These are phyloP conservation scores for Hipposideros larvatus DNA, from an alignment of 2,797 vertebrate species.

Conservation along the genomic window DNA sequence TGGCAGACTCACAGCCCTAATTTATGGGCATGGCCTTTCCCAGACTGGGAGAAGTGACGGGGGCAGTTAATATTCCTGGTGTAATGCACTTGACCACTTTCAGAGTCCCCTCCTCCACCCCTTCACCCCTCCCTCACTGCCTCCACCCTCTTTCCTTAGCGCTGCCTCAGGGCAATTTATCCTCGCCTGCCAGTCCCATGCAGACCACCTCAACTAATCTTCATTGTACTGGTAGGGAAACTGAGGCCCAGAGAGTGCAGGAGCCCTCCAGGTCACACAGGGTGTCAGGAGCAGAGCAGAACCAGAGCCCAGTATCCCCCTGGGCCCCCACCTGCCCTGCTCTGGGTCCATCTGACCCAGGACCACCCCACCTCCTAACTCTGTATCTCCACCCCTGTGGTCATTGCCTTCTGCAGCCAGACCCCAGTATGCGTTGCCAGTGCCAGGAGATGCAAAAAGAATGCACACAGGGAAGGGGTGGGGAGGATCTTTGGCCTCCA, in stretches of 20 bases:
- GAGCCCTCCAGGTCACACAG: neutral
- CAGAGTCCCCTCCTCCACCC: neutral
- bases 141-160: neutral
- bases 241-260: neutral
- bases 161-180: neutral
- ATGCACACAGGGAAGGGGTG: neutral
- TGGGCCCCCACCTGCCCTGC: neutral
- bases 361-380: neutral
- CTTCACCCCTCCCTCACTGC: neutral
- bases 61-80: constrained; percentile 39
- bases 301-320: neutral
- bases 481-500: neutral
- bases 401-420: neutral
- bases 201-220: neutral
- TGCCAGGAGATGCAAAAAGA: neutral
- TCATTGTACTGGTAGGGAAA: neutral
- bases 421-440: neutral
- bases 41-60: neutral
- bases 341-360: neutral
- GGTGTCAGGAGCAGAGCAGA: neutral
- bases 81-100: neutral
- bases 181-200: neutral
- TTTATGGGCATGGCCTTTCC: constrained; percentile 60
- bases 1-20: constrained; percentile 13
- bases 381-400: neutral